Conservation (phyloP, 2,888 invertebrate genomes). For the Petrophora chlorosata region DNA sequence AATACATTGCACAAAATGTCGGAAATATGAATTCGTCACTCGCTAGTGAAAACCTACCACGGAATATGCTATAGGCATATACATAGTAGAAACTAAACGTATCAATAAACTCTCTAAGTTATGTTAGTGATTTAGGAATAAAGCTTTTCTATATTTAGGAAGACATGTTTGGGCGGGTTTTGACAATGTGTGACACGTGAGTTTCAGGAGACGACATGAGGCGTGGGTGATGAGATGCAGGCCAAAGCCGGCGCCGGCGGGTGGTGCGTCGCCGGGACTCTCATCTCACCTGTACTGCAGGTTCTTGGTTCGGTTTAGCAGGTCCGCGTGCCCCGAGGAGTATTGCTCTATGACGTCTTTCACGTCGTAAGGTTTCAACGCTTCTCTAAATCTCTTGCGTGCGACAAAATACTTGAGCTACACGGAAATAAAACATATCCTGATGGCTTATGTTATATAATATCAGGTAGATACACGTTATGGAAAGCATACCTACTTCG, state of each 20-base stretch:
- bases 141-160: not conserved
- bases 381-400: conserved; percentile 95
- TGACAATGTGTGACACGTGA: conserved; percentile 36
- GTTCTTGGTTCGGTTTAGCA: conserved; percentile 93
- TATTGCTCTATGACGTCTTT: conserved; percentile 98
- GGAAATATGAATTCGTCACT: too few species aligned
- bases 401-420: conserved; percentile 95
- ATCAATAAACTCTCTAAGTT: too few species aligned
- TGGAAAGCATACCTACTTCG: not conserved
- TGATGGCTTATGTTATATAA: conserved; percentile 46
- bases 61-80: too few species aligned
- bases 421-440: conserved; percentile 78
- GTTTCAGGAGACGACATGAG: conserved; percentile 44
- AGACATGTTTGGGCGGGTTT: conserved; percentile 2
- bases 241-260: conserved; percentile 35
- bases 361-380: conserved; percentile 96
- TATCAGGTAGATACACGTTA: conserved; percentile 4
- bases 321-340: conserved; percentile 94
- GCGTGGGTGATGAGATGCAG: conserved; percentile 48
- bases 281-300: conserved; percentile 90
- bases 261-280: conserved; percentile 35
- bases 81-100: too few species aligned
- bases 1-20: too few species aligned
- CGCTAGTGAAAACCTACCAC: too few species aligned
- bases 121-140: not conserved